phyloP scores from a whole-genome alignment of 1,140 invertebrate species.

The Camponotus pennsylvanicus region DNA sequence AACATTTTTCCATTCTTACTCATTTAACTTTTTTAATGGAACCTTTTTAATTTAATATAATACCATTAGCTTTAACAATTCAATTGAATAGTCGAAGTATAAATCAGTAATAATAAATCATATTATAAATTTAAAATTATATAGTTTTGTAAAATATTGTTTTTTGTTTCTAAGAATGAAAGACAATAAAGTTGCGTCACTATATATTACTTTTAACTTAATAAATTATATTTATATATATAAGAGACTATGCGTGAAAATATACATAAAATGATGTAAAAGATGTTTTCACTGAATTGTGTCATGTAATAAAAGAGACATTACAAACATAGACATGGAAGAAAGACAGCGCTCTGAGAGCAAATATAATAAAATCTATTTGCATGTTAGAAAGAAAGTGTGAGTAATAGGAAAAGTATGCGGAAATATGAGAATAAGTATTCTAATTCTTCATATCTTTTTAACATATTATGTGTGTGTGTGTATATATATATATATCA shows the following conservation, averaged over 20 bases:
- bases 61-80: slow-evolving; percentile 2
- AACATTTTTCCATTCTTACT: neutral
- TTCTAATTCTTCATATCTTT: neutral
- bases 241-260: neutral
- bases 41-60: slow-evolving; percentile 16
- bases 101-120: neutral
- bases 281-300: neutral
- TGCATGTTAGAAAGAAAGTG: neutral
- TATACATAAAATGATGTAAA: slow-evolving; percentile 3
- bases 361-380: slow-evolving; percentile 35
- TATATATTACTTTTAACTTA: slow-evolving; percentile 3
- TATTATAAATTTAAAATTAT: neutral
- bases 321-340: slow-evolving; percentile 20
- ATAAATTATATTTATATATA: neutral
- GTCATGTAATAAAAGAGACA: slow-evolving; percentile 3
- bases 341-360: neutral
- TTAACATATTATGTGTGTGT: neutral
- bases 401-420: slow-evolving; percentile 18
- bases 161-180: neutral
- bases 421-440: slow-evolving; percentile 8
- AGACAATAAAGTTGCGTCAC: neutral
- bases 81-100: neutral
- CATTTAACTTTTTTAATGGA: neutral
- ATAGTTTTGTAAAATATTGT: neutral
- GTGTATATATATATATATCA: too few species aligned